Conservation (phyloP, 2,113 vertebrate genomes). For the Stegastes partitus region DNA sequence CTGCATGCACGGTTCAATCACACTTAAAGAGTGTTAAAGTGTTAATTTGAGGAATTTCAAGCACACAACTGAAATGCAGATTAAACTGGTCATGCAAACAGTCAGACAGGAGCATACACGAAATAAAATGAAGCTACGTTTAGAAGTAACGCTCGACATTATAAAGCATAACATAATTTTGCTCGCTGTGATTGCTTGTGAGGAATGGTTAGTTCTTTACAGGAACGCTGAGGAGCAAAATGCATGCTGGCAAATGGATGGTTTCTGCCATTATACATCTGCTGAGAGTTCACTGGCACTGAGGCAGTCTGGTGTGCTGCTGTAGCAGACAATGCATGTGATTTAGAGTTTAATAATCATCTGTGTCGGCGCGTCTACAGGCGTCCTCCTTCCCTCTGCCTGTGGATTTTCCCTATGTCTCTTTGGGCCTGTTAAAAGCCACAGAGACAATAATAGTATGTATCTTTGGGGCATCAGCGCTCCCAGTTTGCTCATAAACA, state of each 20-base stretch:
- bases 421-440: constrained; percentile 12
- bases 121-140: neutral
- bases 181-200: constrained; percentile 2
- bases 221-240: too few relatives aligned
- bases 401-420: constrained; percentile 9
- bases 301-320: constrained; percentile 6
- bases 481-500: constrained; percentile 43
- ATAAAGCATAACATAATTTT: neutral
- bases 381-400: constrained; percentile 1
- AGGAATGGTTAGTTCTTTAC: constrained; percentile 7
- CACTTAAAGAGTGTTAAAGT: neutral
- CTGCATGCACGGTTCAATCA: constrained; percentile 43
- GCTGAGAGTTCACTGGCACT: constrained; percentile 1
- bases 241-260: constrained; percentile 19
- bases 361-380: too few relatives aligned
- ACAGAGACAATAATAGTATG: constrained; percentile 19
- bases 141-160: constrained; percentile 1
- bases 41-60: constrained; percentile 45
- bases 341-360: constrained; percentile 61
- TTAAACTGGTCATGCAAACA: constrained; percentile 57
- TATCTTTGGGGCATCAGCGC: constrained; percentile 7
- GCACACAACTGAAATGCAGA: constrained; percentile 31
- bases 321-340: constrained; percentile 23
- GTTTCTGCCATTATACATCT: constrained; percentile 14
- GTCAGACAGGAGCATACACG: neutral